Conservation (phyloP, 2,888 invertebrate genomes). For the Nasonovia ribisnigri region DNA sequence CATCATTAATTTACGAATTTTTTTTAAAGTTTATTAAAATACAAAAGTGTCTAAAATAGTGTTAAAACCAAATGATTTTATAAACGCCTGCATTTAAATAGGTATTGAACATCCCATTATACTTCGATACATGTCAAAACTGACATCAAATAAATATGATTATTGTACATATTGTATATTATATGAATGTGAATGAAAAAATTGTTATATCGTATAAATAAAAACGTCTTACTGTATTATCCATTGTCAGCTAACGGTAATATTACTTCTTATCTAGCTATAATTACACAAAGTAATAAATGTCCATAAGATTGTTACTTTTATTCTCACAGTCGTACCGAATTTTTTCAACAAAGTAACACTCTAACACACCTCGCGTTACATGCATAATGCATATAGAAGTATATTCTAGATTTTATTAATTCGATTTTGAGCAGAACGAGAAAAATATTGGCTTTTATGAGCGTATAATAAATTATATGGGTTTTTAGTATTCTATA, state of each 20-base stretch:
- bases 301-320: constrained; percentile 49
- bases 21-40: neutral
- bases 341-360: neutral
- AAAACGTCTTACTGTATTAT: constrained; percentile 8
- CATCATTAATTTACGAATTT: neutral
- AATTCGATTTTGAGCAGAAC: neutral
- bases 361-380: neutral
- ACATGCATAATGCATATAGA: neutral
- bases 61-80: neutral
- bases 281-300: constrained; percentile 43
- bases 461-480: neutral
- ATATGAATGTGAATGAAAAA: constrained; percentile 31
- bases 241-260: constrained; percentile 44
- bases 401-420: neutral
- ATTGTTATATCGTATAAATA: constrained; percentile 32
- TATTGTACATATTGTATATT: neutral
- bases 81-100: neutral
- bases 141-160: constrained; percentile 37
- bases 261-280: constrained; percentile 21
- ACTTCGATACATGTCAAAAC: constrained; percentile 9
- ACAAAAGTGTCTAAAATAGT: neutral
- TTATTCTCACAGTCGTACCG: constrained; percentile 23
- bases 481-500: neutral
- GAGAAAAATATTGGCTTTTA: neutral
- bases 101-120: neutral